phyloP scores from a whole-genome alignment of 1,140 invertebrate species.

The Pseudomyrmex pallidus region DNA sequence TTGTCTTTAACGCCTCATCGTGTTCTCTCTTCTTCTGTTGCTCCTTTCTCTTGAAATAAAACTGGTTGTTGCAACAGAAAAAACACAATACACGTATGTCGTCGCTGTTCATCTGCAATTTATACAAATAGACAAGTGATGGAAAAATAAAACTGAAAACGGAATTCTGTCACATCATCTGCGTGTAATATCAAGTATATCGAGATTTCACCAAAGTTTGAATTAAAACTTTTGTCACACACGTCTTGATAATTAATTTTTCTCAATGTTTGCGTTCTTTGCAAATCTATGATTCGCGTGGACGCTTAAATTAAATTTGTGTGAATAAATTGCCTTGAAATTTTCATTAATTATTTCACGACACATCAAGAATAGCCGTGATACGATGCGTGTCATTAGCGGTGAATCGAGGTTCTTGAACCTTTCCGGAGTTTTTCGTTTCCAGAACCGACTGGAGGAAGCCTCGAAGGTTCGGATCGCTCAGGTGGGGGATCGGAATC shows the following conservation, averaged over 20 bases:
- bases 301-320: too few relatives aligned
- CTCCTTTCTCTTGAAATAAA: constrained; percentile 18
- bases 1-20: constrained; percentile 3
- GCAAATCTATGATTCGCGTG: too few relatives aligned
- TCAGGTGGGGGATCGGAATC: constrained; percentile 72
- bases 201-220: too few relatives aligned
- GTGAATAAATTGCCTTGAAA: not conserved
- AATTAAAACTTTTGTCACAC: too few relatives aligned
- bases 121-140: too few relatives aligned
- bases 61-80: constrained; percentile 18
- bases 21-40: not conserved
- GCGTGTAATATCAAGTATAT: too few relatives aligned
- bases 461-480: constrained; percentile 35
- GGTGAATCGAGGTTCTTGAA: constrained; percentile 71
- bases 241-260: too few relatives aligned
- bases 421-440: constrained; percentile 67
- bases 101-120: too few relatives aligned
- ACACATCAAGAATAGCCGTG: constrained; percentile 9
- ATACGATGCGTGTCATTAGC: constrained; percentile 36
- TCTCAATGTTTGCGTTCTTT: too few relatives aligned
- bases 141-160: too few relatives aligned
- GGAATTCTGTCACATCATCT: too few relatives aligned
- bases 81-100: constrained; percentile 1
- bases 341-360: constrained; percentile 17
- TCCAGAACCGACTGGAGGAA: constrained; percentile 56